phyloP scores from a whole-genome alignment of 2,113 vertebrate species.

The Percopsis transmontana region DNA sequence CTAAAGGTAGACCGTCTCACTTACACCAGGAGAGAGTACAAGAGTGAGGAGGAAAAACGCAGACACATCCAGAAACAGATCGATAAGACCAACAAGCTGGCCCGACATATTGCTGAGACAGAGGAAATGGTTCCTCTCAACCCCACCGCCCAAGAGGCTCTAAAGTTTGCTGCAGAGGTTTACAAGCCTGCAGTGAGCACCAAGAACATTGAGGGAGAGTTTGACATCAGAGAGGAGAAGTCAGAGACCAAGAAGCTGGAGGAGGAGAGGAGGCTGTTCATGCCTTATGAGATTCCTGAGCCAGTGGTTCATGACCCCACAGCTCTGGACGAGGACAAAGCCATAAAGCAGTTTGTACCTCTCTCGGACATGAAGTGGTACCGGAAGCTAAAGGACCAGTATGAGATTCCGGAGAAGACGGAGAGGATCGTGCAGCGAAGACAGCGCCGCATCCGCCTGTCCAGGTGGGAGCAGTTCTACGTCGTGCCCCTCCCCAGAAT shows the following conservation, averaged over 20 bases:
- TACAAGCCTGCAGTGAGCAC: constrained; percentile 97
- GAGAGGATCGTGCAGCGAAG: constrained; percentile 90
- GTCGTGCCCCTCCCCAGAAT: constrained; percentile 97
- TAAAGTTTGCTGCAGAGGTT: constrained; percentile 90
- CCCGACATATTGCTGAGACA: constrained; percentile 86
- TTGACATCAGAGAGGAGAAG: constrained; percentile 85
- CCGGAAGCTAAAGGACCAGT: constrained; percentile 90
- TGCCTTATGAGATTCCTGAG: constrained; percentile 96
- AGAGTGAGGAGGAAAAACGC: constrained; percentile 87
- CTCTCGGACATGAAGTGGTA: constrained; percentile 99
- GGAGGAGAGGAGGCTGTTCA: constrained; percentile 87
- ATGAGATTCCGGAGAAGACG: constrained; percentile 88
- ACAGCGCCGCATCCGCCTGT: constrained; percentile 95
- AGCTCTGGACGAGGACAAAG: constrained; percentile 87
- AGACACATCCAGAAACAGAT: constrained; percentile 89
- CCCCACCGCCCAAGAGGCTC: constrained; percentile 90
- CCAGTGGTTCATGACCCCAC: constrained; percentile 80
- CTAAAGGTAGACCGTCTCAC: constrained; percentile 91
- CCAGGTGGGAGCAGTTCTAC: constrained; percentile 98
- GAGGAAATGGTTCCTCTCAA: constrained; percentile 87
- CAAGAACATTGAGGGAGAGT: constrained; percentile 94
- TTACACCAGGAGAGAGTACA: constrained; percentile 92
- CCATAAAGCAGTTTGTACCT: constrained; percentile 91
- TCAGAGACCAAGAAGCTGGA: constrained; percentile 80
- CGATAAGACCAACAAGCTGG: constrained; percentile 95